Evolutionary conservation across 2,888 invertebrate genomes (phyloP).

Genomic region (Acrobasis consociella): DNA sequence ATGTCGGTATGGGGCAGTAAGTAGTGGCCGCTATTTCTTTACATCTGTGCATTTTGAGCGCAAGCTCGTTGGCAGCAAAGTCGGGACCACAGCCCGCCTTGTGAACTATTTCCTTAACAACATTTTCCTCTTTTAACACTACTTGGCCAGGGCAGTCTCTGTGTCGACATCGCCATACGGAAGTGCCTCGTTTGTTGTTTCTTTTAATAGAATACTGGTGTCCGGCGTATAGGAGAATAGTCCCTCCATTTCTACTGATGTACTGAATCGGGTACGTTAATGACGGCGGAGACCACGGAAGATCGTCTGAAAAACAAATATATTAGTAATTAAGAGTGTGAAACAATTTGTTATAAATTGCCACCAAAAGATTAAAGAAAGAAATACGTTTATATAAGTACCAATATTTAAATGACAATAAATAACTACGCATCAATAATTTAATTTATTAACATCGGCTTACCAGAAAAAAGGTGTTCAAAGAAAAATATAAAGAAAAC

Average conservation of each 20-base stretch:
- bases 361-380: no score
- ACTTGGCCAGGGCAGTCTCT: conserved; percentile 13
- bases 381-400: no score
- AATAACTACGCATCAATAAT: no score
- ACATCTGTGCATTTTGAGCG: conserved; percentile 14
- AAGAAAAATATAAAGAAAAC: no score
- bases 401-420: no score
- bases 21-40: conserved; percentile 17
- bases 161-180: conserved; percentile 15
- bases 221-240: conserved; percentile 12
- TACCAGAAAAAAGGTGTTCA: no score
- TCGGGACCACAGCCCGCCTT: background rate
- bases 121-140: conserved; percentile 10
- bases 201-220: conserved; percentile 17
- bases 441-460: no score
- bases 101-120: conserved; percentile 11
- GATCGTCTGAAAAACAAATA: conserved; percentile 3
- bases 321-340: no score
- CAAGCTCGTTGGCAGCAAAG: conserved; percentile 7
- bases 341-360: no score
- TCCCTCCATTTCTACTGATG: conserved; percentile 15
- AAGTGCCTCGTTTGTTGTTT: conserved; percentile 14
- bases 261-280: conserved; percentile 9
- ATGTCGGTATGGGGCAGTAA: conserved; percentile 12
- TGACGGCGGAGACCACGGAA: conserved; percentile 18